A percentile compares a stretch with the other conserved stretches of the same genome.
Conservation (phyloP, 2,113 vertebrate genomes). For the Tringa solitaria region DNA sequence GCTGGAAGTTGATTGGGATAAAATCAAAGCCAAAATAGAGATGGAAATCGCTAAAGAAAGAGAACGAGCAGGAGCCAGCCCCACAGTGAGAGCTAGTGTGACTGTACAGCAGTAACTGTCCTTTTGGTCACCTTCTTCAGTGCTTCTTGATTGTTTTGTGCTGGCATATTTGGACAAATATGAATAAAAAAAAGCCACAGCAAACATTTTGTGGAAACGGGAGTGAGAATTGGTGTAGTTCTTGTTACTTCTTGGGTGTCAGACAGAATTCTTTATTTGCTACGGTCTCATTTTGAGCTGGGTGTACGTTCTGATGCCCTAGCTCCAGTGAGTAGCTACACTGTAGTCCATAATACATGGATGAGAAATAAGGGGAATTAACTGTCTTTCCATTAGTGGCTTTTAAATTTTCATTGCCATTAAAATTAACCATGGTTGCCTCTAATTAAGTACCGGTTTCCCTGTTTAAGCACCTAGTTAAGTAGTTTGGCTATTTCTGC, state of each 20-base stretch:
- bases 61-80: constrained; percentile 71
- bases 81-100: constrained; percentile 70
- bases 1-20: constrained; percentile 96
- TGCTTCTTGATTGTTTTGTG: neutral
- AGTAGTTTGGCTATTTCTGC: neutral
- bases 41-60: constrained; percentile 90
- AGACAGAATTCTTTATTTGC: neutral
- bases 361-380: neutral
- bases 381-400: too few species aligned
- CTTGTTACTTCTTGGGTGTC: neutral
- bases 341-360: neutral
- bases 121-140: neutral
- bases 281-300: neutral
- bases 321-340: neutral
- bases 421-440: neutral
- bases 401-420: neutral
- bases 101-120: constrained; percentile 59
- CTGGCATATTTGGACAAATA: neutral
- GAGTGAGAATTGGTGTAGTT: neutral
- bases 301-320: neutral
- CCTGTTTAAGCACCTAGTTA: neutral
- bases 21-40: constrained; percentile 95
- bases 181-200: neutral
- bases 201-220: neutral
- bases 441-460: neutral